Base-by-base conservation (phyloP, 1,140 invertebrate species). In the Odontomachus brunneus region DNA sequence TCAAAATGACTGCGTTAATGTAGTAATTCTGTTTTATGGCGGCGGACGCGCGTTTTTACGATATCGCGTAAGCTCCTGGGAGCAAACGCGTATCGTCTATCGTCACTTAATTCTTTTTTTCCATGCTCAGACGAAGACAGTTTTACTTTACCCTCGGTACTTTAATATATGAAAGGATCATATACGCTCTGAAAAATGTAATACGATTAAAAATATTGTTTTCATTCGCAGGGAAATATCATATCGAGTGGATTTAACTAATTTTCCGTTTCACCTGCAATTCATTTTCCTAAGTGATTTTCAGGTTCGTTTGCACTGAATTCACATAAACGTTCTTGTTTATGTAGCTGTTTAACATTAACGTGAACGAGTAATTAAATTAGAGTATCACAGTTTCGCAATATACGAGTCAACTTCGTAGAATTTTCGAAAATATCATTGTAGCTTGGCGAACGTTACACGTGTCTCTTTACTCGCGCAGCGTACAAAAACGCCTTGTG, bases 1-100 rank as follows among this genome's bases (percentile, higher is more conserved):
- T 80, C 65, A 80, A 78, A 78, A 80, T 69, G 65, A 80, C 33
- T 55, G 51, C 63, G 29, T 67, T 67, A 78, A 76, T 33, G 38
- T n/a, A 29, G 9, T 67, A 7, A 29, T 80, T 80, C 19, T 69
- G 38, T 53, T 80, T 80, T 29, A 69, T 15, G 4, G 33, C 44
- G n/a, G 5, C n/a, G 5, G 5, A 55, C 51, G 14, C 38, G 9
- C 38, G 38, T 44, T 44, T 72, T 57, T 33, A 24, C 17, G 7
- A 19, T 5, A 22, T 67, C 33, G 19, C 14, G 51, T 29, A 57
- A 69, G 29, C 33, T 80, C 17, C 7, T n/a, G 26, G 14, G 48
- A 53, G 0, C 9, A 44, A 15, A n/a, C 7, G 19, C 26, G 48
- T 33, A 22, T 66, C 51, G 66, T 38, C 51, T 17, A n/a, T n/a